Conservation (phyloP, 2,113 vertebrate genomes). For the Sterrhoptilus dennistouni region DNA sequence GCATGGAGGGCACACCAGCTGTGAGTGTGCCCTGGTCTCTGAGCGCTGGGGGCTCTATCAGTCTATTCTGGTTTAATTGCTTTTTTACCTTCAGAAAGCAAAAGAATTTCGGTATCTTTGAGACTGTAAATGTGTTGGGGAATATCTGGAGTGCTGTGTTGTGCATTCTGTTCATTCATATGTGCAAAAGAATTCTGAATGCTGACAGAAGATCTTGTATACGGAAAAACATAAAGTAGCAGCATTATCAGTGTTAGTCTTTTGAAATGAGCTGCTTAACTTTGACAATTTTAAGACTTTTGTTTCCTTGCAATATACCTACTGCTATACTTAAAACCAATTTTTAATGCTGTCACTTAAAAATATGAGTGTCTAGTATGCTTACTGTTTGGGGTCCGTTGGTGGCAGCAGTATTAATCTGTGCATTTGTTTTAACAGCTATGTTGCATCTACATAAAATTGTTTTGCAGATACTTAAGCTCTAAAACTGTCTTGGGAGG, state of each 20-base stretch:
- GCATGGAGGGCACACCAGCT: not conserved
- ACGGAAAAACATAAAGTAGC: not conserved
- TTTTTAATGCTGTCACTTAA: not conserved
- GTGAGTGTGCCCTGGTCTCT: fast-evolving
- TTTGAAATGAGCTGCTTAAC: not conserved
- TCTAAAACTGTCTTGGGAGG: not conserved
- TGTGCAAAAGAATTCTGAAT: not conserved
- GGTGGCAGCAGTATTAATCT: not conserved
- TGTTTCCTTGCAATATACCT: not conserved
- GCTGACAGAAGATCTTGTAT: not conserved
- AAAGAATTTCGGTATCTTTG: not conserved
- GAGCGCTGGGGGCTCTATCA: not conserved
- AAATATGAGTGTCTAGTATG: not conserved
- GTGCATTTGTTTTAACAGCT: not conserved
- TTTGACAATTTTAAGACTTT: not conserved
- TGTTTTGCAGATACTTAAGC: not conserved
- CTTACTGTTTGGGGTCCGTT: not conserved
- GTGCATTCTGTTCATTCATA: not conserved
- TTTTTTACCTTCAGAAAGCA: not conserved
- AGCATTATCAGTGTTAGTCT: not conserved
- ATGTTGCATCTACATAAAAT: not conserved
- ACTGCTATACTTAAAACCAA: not conserved
- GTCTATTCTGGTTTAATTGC: not conserved
- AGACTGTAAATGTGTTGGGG: not conserved
- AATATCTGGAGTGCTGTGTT: not conserved